Percentiles rank a stretch among this genome's conserved stretches.
Conservation (phyloP, 2,113 vertebrate species). For the Percopsis transmontana region DNA sequence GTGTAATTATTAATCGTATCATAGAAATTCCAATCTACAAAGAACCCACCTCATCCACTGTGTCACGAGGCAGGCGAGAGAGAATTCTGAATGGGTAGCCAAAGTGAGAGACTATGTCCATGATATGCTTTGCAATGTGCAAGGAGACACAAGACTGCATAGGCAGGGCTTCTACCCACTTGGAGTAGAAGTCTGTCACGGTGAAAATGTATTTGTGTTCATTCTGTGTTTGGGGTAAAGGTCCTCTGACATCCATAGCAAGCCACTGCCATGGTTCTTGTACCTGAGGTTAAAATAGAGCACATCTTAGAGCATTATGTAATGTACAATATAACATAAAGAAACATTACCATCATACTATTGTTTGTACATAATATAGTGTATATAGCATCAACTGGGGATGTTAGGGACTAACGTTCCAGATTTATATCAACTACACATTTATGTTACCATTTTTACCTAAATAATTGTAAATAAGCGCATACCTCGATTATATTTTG, state of each 20-base stretch:
- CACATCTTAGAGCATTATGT: background rate
- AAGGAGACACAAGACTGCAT: slow-evolving; percentile 55
- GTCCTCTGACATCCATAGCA: slow-evolving; percentile 69
- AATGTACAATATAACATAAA: background rate
- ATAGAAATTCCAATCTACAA: background rate
- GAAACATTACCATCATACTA: background rate
- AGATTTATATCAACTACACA: too few species aligned
- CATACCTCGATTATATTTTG: slow-evolving; percentile 57
- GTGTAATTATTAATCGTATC: too few species aligned
- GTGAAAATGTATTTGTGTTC: slow-evolving; percentile 67
- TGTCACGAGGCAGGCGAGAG: slow-evolving; percentile 62
- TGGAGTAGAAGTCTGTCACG: slow-evolving; percentile 66
- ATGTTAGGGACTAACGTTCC: too few species aligned
- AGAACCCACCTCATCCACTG: slow-evolving; percentile 57
- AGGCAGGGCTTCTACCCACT: slow-evolving; percentile 73
- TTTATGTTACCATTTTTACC: too few species aligned
- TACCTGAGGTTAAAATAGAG: slow-evolving; percentile 47
- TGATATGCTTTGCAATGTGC: slow-evolving; percentile 45
- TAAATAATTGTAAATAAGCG: too few species aligned
- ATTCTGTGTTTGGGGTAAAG: slow-evolving; percentile 55
- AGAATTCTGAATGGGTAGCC: slow-evolving; percentile 71
- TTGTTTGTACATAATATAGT: background rate
- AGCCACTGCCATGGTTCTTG: slow-evolving; percentile 73
- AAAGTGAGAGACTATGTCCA: slow-evolving; percentile 64
- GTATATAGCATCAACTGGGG: background rate